phyloP scores from a whole-genome alignment of 1,140 invertebrate genomes.

The Diorhabda elongata region DNA sequence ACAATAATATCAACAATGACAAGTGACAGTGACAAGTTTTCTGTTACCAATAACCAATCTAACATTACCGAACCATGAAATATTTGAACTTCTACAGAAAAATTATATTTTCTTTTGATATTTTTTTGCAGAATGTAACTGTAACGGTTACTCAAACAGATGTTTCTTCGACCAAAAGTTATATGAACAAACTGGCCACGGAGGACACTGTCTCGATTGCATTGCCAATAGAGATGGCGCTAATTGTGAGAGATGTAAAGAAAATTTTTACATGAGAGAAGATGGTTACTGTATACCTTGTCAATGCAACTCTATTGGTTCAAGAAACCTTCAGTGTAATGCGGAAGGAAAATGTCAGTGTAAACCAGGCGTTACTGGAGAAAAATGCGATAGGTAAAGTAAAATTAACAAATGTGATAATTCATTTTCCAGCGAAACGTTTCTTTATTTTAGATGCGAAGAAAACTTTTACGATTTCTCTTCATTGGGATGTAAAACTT shows the following conservation, averaged over 20 bases:
- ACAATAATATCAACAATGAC: no score
- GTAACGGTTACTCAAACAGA: slow-evolving; percentile 88
- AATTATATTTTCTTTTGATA: no score
- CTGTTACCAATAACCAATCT: no score
- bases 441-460: slow-evolving; percentile 56
- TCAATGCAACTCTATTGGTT: slow-evolving; percentile 82
- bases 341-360: slow-evolving; percentile 88
- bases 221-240: slow-evolving; percentile 87
- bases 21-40: no score
- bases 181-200: slow-evolving; percentile 87
- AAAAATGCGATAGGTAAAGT: slow-evolving; percentile 72
- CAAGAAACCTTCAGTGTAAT: slow-evolving; percentile 87
- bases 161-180: slow-evolving; percentile 94
- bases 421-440: not conserved
- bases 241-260: slow-evolving; percentile 90
- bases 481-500: slow-evolving; percentile 75
- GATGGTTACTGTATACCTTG: slow-evolving; percentile 82
- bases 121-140: slow-evolving; percentile 85
- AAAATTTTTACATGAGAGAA: slow-evolving; percentile 80
- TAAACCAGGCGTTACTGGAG: slow-evolving; percentile 86
- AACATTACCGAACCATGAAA: no score
- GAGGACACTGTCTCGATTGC: slow-evolving; percentile 96
- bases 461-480: slow-evolving; percentile 90
- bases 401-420: not conserved
- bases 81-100: no score